Evolutionary conservation across 37 sponge, comb jelly and placozoan genomes (phyloP).

Genomic region (Hexactinellida sp.): DNA sequence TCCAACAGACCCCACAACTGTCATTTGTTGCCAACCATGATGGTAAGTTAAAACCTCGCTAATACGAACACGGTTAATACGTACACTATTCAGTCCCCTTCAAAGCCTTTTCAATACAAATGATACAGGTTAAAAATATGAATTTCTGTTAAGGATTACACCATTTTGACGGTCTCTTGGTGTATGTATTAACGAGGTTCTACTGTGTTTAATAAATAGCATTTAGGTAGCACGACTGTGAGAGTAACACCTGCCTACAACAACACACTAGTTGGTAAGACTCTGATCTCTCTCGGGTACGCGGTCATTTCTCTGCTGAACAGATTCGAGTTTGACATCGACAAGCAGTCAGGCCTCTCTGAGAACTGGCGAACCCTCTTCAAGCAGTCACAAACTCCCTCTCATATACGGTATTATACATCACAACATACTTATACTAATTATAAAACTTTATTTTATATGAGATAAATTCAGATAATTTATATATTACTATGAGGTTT

Average conservation of each 20-base stretch:
- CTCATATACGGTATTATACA: background rate
- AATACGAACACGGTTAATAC: background rate
- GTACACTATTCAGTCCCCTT: too few species aligned
- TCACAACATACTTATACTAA: background rate
- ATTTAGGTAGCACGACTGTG: constrained; percentile 23
- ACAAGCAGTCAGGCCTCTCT: constrained; percentile 27
- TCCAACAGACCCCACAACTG: constrained; percentile 58
- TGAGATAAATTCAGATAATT: too few species aligned
- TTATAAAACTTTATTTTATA: too few species aligned
- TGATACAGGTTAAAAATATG: too few species aligned
- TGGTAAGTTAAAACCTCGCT: background rate
- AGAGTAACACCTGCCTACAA: constrained; percentile 57
- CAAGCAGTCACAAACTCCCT: background rate
- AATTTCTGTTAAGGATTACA: too few species aligned
- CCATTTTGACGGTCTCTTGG: too few species aligned
- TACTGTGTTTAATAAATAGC: too few species aligned
- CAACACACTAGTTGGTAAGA: constrained; percentile 52
- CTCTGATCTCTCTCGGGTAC: constrained; percentile 42
- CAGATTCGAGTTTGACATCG: constrained; percentile 40
- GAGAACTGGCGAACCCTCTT: constrained; percentile 43
- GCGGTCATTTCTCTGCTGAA: constrained; percentile 46
- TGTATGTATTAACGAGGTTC: too few species aligned
- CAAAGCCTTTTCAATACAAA: too few species aligned
- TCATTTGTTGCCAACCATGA: constrained; percentile 50
- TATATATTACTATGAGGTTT: too few species aligned